These are phyloP conservation scores for Pycnomerus fuliginosus DNA, from an alignment of 2,888 invertebrate species.

Conservation along the genomic window DNA sequence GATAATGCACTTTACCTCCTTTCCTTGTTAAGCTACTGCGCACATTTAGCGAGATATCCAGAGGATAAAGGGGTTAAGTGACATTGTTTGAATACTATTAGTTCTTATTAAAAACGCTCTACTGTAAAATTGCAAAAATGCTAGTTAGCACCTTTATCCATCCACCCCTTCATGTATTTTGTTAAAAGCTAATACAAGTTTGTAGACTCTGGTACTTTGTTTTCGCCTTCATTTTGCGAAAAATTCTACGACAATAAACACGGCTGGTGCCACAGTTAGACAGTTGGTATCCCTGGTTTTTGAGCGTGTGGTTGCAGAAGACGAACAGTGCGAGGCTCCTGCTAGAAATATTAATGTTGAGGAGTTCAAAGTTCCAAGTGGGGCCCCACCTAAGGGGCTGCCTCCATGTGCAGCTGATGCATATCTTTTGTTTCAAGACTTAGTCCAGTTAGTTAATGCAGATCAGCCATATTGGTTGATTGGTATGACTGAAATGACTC, in stretches of 20 bases:
- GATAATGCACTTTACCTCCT: too few species aligned
- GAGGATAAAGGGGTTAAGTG: too few species aligned
- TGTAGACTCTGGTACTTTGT: constrained; percentile 88
- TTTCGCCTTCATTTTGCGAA: constrained; percentile 95
- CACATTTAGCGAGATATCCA: too few species aligned
- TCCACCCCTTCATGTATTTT: too few species aligned
- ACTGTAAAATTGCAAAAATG: too few species aligned
- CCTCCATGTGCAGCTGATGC: constrained; percentile 91
- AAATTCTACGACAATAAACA: constrained; percentile 93
- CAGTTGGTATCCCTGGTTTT: constrained; percentile 92
- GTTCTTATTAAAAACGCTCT: too few species aligned
- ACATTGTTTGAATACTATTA: too few species aligned
- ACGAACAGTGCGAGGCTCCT: constrained; percentile 53
- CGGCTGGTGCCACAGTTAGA: constrained; percentile 95
- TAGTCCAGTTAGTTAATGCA: constrained; percentile 94
- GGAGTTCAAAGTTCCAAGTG: constrained; percentile 74
- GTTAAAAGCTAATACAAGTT: constrained; percentile 1
- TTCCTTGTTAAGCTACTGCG: too few species aligned
- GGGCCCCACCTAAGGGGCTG: constrained; percentile 77
- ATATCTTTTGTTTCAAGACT: constrained; percentile 93
- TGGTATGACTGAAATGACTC: constrained; percentile 95
- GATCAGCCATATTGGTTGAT: constrained; percentile 95
- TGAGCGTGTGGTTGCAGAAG: constrained; percentile 78
- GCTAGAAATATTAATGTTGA: constrained; percentile 67
- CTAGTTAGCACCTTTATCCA: too few species aligned